These are phyloP conservation scores for Trichogramma dendrolimi DNA, from an alignment of 2,888 invertebrate genomes.

Conservation along the genomic window DNA sequence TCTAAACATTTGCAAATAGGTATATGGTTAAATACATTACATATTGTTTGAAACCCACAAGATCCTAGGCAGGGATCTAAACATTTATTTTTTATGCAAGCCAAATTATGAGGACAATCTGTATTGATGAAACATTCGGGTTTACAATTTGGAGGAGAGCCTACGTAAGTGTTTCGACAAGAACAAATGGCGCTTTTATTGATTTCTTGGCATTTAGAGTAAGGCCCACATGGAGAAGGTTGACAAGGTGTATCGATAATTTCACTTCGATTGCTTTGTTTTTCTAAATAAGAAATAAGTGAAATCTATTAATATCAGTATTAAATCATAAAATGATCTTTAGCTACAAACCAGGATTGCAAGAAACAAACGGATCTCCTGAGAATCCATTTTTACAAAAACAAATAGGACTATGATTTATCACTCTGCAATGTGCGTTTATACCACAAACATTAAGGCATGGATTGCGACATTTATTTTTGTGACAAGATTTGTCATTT, in stretches of 20 bases:
- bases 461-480: constrained; percentile 57
- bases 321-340: background rate
- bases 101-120: constrained; percentile 70
- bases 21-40: constrained; percentile 69
- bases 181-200: constrained; percentile 72
- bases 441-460: constrained; percentile 59
- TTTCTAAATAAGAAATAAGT: too few relatives aligned
- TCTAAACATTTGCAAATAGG: constrained; percentile 57
- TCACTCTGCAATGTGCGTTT: constrained; percentile 56
- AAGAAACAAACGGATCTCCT: constrained; percentile 55
- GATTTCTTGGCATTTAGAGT: constrained; percentile 67
- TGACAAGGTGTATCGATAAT: constrained; percentile 55
- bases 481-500: constrained; percentile 56
- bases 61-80: constrained; percentile 75
- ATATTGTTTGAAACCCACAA: constrained; percentile 71
- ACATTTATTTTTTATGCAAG: constrained; percentile 76
- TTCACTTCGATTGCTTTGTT: too few relatives aligned
- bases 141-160: constrained; percentile 72
- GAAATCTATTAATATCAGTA: background rate
- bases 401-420: constrained; percentile 61
- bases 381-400: constrained; percentile 55
- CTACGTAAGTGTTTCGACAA: constrained; percentile 71
- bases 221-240: constrained; percentile 71
- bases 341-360: constrained; percentile 7
- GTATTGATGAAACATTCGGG: constrained; percentile 75